These are phyloP conservation scores for Stegodyphus mimosarum DNA, from an alignment of 1,140 invertebrate species.

Conservation along the genomic window DNA sequence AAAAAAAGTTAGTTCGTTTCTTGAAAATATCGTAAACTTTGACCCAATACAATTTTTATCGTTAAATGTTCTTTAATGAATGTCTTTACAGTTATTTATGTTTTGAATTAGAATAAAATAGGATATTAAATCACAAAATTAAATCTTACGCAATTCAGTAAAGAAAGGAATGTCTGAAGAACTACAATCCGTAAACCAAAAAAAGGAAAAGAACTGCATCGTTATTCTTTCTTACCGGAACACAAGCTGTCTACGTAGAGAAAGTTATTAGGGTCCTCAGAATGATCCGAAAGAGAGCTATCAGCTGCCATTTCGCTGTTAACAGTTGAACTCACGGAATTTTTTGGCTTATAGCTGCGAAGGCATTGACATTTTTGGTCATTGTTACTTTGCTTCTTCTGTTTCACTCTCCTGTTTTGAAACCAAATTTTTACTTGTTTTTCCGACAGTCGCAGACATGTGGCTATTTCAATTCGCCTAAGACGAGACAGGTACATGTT, in stretches of 20 bases:
- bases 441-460: slow-evolving; percentile 80
- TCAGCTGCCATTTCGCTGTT: neutral
- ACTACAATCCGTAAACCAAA: neutral
- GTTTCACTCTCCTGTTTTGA: slow-evolving; percentile 88
- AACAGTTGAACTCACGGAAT: slow-evolving; percentile 18
- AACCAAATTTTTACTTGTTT: slow-evolving; percentile 98
- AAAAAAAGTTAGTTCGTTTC: too few species aligned
- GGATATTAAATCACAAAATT: neutral
- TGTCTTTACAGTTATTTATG: too few species aligned
- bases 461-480: slow-evolving; percentile 74
- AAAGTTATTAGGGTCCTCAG: slow-evolving; percentile 15
- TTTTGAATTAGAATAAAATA: too few species aligned
- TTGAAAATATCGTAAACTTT: too few species aligned
- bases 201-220: neutral
- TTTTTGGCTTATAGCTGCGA: slow-evolving; percentile 64
- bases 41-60: too few species aligned
- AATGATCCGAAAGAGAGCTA: slow-evolving; percentile 1
- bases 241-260: neutral
- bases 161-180: neutral
- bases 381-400: slow-evolving; percentile 80
- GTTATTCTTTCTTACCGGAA: neutral
- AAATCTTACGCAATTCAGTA: neutral
- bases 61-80: too few species aligned
- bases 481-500: slow-evolving; percentile 74
- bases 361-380: slow-evolving; percentile 71